Evolutionary conservation across 2,888 invertebrate species (phyloP).

Genomic region (Agriopis marginaria): DNA sequence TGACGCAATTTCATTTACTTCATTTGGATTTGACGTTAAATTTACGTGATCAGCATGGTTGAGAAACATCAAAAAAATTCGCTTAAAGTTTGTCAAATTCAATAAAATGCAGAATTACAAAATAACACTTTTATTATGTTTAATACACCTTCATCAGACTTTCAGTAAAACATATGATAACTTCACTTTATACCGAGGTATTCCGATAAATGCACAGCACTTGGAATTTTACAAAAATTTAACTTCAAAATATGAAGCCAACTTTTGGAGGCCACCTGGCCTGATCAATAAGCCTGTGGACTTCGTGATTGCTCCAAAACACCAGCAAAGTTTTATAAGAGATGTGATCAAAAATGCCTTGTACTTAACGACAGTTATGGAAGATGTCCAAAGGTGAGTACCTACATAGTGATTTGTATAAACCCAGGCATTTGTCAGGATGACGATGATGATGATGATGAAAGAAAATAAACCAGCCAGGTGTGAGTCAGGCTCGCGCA

Average conservation of each 20-base stretch:
- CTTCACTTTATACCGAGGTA: constrained; percentile 65
- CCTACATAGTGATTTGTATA: background rate
- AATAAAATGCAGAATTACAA: constrained; percentile 8
- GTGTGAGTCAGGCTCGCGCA: too few species aligned
- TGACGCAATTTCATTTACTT: background rate
- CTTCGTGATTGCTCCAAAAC: constrained; percentile 62
- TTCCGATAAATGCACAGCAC: constrained; percentile 59
- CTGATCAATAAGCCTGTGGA: constrained; percentile 61
- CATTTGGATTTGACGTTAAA: background rate
- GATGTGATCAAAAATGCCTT: constrained; percentile 53
- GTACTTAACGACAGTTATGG: constrained; percentile 60
- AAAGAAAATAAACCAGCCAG: too few species aligned
- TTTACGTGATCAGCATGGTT: constrained; percentile 16
- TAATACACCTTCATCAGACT: constrained; percentile 1
- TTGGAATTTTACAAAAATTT: constrained; percentile 63
- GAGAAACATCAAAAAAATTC: background rate
- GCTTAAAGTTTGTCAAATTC: background rate
- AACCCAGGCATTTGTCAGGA: too few species aligned
- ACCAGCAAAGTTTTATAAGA: constrained; percentile 50
- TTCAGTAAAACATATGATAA: constrained; percentile 52
- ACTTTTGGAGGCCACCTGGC: constrained; percentile 69
- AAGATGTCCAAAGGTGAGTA: constrained; percentile 69
- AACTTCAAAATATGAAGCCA: constrained; percentile 50
- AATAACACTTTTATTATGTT: background rate
- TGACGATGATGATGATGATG: too few species aligned